These are phyloP conservation scores for Matsumyia berberina DNA, from an alignment of 2,888 invertebrate genomes.

Conservation along the genomic window DNA sequence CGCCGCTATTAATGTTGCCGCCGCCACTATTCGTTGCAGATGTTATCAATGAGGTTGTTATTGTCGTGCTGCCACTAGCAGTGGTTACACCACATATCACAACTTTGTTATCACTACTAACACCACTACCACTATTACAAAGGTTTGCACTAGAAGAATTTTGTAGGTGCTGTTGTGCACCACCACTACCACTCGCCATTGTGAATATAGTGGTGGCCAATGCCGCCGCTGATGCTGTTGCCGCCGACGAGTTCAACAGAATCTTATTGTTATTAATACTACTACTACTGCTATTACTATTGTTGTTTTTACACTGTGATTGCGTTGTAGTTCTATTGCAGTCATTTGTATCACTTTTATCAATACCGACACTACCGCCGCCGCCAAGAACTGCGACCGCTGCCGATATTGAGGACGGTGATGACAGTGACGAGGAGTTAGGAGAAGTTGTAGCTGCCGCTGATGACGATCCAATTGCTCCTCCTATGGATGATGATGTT, in stretches of 20 bases:
- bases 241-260: conserved; percentile 56
- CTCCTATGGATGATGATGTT: conserved; percentile 56
- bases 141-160: conserved; percentile 69
- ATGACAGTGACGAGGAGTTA: conserved; percentile 53
- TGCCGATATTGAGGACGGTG: conserved; percentile 68
- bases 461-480: conserved; percentile 44
- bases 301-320: conserved; percentile 77
- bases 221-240: conserved; percentile 56
- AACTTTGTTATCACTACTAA: conserved; percentile 76
- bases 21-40: conserved; percentile 64
- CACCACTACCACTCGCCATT: conserved; percentile 55
- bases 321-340: conserved; percentile 77
- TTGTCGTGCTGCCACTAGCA: conserved; percentile 66
- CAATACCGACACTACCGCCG: conserved; percentile 70
- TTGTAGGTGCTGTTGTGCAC: conserved; percentile 54
- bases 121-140: conserved; percentile 71
- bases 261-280: conserved; percentile 76
- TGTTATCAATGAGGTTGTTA: conserved; percentile 71
- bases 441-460: conserved; percentile 50
- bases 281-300: conserved; percentile 72
- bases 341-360: conserved; percentile 77
- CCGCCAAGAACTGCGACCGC: conserved; percentile 80
- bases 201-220: conserved; percentile 51
- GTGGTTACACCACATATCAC: conserved; percentile 74
- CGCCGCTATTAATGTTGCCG: conserved; percentile 23